Base-by-base conservation (phyloP, 2,797 vertebrate species). In the Pangasius larnaudii region DNA sequence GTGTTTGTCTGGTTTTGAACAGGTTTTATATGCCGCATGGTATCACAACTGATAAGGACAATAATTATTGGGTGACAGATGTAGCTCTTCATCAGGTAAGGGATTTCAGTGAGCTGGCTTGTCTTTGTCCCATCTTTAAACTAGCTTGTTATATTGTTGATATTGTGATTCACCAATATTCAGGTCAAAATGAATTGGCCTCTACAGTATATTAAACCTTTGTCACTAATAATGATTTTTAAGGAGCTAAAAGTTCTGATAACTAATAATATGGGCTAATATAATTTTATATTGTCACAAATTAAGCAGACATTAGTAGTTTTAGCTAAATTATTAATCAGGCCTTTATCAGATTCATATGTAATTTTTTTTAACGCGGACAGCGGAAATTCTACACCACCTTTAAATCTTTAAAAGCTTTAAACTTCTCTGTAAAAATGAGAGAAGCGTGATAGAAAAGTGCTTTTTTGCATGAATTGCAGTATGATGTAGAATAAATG, bases 11-110 rank as follows among this genome's bases (percentile, higher is more conserved):
- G 27, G 7, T 56, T 80, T 33, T 93, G 94, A 91, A 2, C 94
- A 99, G 98, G 93, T 99, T 99, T 96, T 99, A 97, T 91, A 93
- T 99, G 92, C 99, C 99, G 1, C 99, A 99, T 92, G 99, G 99
- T 87, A 96, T 99, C 92, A 98, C 96, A 56, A 92, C 97, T 83
- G 98, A 99, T 93, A 95, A 94, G 90, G 94, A 97, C 3, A 96
- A 97, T 90, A 97, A 98, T 93, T 99, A 97, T 88, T 99, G 98
- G 99, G 97, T 99, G 90, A 99, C 99, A 1, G 99, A 99, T 84
- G 98, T 99, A 85, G 98, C 98, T 86, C 98, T 99, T 91, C 99
- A 99, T 93, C 98, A 99, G 98, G 99, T 99, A 95, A 91, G 81
- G 14, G 56, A 6, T 63, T 42, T 74, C 19, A 69, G 33, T n/a